Evolutionary conservation across 1,140 invertebrate genomes (phyloP), one percentile per base, ranked within the genome.

Genomic region (Archivesica marissinica): DNA sequence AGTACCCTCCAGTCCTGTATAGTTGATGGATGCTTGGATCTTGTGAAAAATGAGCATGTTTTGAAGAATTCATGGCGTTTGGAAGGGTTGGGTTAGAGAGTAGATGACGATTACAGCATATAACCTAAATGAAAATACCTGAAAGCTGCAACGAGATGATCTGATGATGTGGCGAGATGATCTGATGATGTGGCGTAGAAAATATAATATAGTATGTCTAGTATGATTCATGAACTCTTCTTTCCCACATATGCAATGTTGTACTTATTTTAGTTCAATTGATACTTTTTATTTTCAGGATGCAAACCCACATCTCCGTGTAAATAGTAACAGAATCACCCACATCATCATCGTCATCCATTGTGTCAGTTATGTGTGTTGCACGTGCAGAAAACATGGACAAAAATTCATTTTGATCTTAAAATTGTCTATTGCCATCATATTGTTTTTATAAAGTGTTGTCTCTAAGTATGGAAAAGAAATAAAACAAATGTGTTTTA

Each of bases 321-420:
- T 64, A 64, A 64, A 64, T 64, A 64, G 50, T n/a, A n/a, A 33
- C 59, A 13, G 59, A 64, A 7, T 64, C 59, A 64, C 38, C 59
- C 15, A 35, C 23, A 30, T 64, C 59, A 64, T 64, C 23, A 25
- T 64, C 23, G 28, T 59, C 23, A 28, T 28, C 3, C 30, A 64
- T 64, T 35, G 59, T 64, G 30, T 64, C 59, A 64, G 20, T 59
- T 28, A 35, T 64, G 50, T 52, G 50, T 52, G 4, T 17, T 35
- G 59, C 59, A 64, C 59, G 28, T 25, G 25, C 59, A 35, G n/a
- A 35, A 64, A 64, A 6, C 33, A 64, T 2, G n/a, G 30, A 35
- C 56, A 28, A 35, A 64, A 17, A 64, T 13, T 35, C 59, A 35
- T 64, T 64, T 64, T 64, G 38, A 35, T 64, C 30, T 4, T 35